Evolutionary conservation across 2,888 invertebrate species (phyloP), one percentile per base, ranked within the genome.

Genomic region (Nysson spinosus): DNA sequence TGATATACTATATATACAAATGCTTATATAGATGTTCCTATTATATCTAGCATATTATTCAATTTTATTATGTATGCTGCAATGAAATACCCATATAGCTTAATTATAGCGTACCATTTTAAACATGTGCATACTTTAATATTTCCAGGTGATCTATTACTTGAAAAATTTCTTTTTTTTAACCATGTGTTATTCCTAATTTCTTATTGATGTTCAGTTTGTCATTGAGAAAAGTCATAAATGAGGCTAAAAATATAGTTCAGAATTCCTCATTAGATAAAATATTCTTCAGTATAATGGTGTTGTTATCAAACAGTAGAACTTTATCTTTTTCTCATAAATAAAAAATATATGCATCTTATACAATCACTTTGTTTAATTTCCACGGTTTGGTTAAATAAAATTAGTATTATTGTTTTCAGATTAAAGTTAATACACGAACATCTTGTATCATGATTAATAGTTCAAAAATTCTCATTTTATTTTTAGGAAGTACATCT

Each of bases 121-220:
- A 51, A 14, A 6, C 35, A 42, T 17, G 17, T 35, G 20, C 2
- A 32, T 55, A 56, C 20, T n/a, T n/a, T n/a, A n/a, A n/a, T n/a
- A n/a, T n/a, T n/a, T n/a, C n/a, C n/a, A 57, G 52, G 37, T 52
- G 37, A 52, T 26, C 43, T 30, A 17, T 24, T 52, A 66, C 43
- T 47, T 57, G 51, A 66, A 52, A 43, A 66, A 67, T 57, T 57
- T 66, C 67, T 58, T 66, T 47, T 30, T 28, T 49, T 44, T 57
- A 42, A 28, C 16, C 6, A 5, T 20, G 9, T 40, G 12, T 17
- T 49, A 24, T 52, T 37, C 37, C 3, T 42, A 49, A 28, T 26
- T 11, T 37, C 4, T 47, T 44, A 24, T 46, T 24, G 11, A 16
- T 16, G 7, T 24, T 34, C 47, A 47, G 57, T 34, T 22, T 39